Conservation (phyloP, 2,888 invertebrate genomes). For the Herminia tarsipennalis region DNA sequence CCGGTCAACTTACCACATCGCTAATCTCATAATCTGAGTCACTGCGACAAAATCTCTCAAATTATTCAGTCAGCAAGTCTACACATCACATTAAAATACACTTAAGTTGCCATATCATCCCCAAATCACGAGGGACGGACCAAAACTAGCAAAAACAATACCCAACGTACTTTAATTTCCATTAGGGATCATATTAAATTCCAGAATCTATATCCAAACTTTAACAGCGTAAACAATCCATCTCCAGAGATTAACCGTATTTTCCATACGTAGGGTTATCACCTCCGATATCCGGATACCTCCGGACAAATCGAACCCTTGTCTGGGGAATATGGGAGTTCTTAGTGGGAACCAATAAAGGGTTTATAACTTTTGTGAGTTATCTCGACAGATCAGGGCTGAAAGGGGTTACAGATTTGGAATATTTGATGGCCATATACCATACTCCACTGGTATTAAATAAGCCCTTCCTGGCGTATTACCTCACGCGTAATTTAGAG, state of each 20-base stretch:
- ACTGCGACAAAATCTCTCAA: too few relatives aligned
- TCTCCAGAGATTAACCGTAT: slow-evolving; percentile 11
- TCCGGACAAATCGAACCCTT: slow-evolving; percentile 5
- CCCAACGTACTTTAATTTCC: neutral
- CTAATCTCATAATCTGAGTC: too few relatives aligned
- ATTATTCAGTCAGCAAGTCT: too few relatives aligned
- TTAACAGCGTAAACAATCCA: slow-evolving; percentile 22
- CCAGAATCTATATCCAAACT: slow-evolving; percentile 9
- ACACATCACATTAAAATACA: too few relatives aligned
- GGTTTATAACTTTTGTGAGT: slow-evolving; percentile 7
- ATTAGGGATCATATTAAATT: neutral
- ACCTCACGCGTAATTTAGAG: too few relatives aligned
- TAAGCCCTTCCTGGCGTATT: too few relatives aligned
- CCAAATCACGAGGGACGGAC: too few relatives aligned
- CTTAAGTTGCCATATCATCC: too few relatives aligned
- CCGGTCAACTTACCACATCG: too few relatives aligned
- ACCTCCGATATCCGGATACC: neutral
- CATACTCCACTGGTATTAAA: too few relatives aligned
- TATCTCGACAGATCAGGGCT: slow-evolving; percentile 4
- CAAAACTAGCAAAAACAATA: neutral
- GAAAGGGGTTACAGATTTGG: too few relatives aligned
- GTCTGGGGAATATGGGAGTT: slow-evolving; percentile 5
- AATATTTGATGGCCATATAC: too few relatives aligned
- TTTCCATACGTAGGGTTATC: slow-evolving; percentile 10
- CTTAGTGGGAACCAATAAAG: slow-evolving; percentile 18